Evolutionary conservation across 2,888 invertebrate species (phyloP), one percentile per base, ranked within the genome.

Genomic region (Linyphia triangularis): DNA sequence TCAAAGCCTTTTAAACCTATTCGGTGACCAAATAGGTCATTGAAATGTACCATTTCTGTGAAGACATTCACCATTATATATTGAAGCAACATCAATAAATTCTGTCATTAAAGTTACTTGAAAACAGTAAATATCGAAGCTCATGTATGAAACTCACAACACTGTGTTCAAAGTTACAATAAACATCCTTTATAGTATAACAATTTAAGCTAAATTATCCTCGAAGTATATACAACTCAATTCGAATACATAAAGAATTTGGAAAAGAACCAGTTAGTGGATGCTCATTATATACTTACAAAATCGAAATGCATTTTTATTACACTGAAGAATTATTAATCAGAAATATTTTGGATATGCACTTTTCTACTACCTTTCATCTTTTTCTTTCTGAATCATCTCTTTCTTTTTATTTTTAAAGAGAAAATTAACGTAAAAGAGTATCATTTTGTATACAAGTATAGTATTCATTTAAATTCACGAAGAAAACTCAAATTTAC

Each of bases 1-100:
- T 83, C 77, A 83, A 88, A 83, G 83, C 81, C 69, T 61, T 88
- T 88, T 83, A 88, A 88, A 88, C 88, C 88, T 82, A 88, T 88
- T 88, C 88, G 88, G 88, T 88, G 82, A 88, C 83, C 88, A 79
- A 51, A 75, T 19, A 72, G 83, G 84, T 13, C 84, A 67, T 72
- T 83, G 43, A 65, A 83, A 51, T 57, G 51, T 78, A 61, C 59
- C 81, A 69, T 75, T 59, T 81, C 22, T 65, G 67, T 22, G 37
- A 86, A 86, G 72, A 85, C 79, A 79, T 78, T 59, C 63, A 75
- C 28, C 57, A 75, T 69, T 26, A 40, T 72, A 77, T 57, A 84
- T 75, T 61, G 69, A 85, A 84, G 26, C 37, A 75, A 77, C 75
- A 67, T 75, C 67, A 51, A 84, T 84, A 57, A 57, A 67, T 51